Percentiles rank a stretch among this genome's conserved stretches.
phyloP scores from a whole-genome alignment of 2,797 vertebrate genomes.

The Emys orbicularis region DNA sequence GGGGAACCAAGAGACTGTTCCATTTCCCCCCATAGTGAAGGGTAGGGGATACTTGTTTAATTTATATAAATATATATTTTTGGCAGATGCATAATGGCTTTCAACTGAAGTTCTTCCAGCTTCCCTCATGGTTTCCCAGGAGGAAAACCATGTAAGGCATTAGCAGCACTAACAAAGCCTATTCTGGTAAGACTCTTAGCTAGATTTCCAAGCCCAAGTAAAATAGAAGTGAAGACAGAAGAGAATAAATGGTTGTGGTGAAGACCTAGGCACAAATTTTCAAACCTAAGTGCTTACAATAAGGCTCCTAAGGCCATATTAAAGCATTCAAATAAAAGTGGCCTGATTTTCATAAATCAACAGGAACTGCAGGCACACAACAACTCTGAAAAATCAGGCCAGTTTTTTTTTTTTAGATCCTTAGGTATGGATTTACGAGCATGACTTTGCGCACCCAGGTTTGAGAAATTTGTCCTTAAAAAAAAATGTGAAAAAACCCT shows the following conservation, averaged over 20 bases:
- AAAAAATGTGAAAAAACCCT: background rate
- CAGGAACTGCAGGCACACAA: background rate
- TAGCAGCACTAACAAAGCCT: constrained; percentile 36
- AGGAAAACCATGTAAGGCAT: constrained; percentile 19
- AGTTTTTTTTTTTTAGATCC: background rate
- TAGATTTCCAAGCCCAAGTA: accelerated
- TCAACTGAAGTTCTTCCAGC: constrained; percentile 42
- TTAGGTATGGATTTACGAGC: background rate
- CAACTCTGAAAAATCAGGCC: background rate
- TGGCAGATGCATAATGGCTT: constrained; percentile 29
- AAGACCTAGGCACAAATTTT: constrained; percentile 2
- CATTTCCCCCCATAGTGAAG: background rate
- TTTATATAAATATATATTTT: background rate
- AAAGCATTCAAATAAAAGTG: background rate
- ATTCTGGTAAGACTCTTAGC: constrained; percentile 3
- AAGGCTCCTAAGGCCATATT: background rate
- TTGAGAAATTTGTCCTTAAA: background rate
- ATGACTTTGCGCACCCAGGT: background rate
- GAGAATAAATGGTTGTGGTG: constrained; percentile 7
- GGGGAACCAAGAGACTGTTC: constrained; percentile 10
- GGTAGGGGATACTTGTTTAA: constrained; percentile 12
- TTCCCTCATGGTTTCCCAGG: constrained; percentile 8
- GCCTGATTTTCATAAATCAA: constrained; percentile 1
- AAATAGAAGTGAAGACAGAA: constrained; percentile 1
- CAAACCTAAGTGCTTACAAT: background rate